Evolutionary conservation across 1,140 invertebrate species (phyloP), one percentile per base, ranked within the genome.

Genomic region (Aphelenchoides besseyi): DNA sequence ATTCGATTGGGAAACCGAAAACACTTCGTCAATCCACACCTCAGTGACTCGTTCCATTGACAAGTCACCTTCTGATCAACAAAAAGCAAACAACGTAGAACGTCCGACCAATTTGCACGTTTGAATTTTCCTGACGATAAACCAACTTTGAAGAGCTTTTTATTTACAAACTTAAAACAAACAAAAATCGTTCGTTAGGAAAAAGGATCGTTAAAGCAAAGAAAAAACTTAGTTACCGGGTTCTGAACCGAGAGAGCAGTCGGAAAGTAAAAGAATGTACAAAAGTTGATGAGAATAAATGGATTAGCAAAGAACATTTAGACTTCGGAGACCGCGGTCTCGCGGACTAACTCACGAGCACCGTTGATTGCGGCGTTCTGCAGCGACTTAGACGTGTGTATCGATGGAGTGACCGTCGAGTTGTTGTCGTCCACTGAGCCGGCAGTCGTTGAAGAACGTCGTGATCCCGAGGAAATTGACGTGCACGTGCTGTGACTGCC

Each of bases 1-100:
- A 35, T 71, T 72, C 62, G 70, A 71, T 29, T 71, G 70, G 70
- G 70, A 71, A 59, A 53, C 32, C 23, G 70, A 71, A 28, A 9
- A 12, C 23, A 71, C 70, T 3, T 57, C 72, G 8, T 69, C 70
- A 2, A 30, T 71, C 18, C 70, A 72, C 62, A 72, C 70, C 18
- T 35, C 71, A 18, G 70, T 71, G 5, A 71, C 64, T 18, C 35
- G 57, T 18, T 41, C 32, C 26, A 28, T 71, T 26, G 70, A 71
- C 62, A 71, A 71, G n/a, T 29, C 23, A 18, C 70, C 70, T n/a
- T 70, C 69, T 28, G 70, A 71, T 72, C 70, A 71, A 33, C 29
- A 26, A 8, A 12, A 29, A 16, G 70, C 70, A n/a, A 59, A 69
- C 71, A 53, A 71, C 28, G 28, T 48, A 33, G 66, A 69, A 16